Evolutionary conservation across 2,888 invertebrate species (phyloP), one percentile per base, ranked within the genome.

Genomic region (Aelia acuminata): DNA sequence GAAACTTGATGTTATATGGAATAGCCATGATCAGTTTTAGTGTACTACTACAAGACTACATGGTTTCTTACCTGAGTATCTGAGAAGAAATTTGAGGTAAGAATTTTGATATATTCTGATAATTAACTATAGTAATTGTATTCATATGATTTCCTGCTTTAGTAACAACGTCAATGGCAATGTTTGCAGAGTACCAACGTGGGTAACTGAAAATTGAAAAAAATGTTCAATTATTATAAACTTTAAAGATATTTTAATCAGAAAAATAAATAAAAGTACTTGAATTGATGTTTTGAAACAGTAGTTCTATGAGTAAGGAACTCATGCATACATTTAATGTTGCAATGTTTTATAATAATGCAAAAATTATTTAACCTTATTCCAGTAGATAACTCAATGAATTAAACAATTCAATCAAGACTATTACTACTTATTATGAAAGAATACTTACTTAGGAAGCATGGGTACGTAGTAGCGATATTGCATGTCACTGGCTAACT

Each of bases 21-120:
- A n/a, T n/a, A n/a, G n/a, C n/a, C n/a, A n/a, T n/a, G n/a, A n/a
- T n/a, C n/a, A n/a, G n/a, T n/a, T n/a, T n/a, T n/a, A n/a, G n/a
- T n/a, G n/a, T n/a, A n/a, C n/a, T n/a, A n/a, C n/a, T n/a, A n/a
- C n/a, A n/a, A n/a, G n/a, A n/a, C 90, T 90, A 85, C 31, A 88
- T 70, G 49, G 1, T 80, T 80, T 85, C 49, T 85, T 85, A 87
- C 87, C 87, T 87, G n/a, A 87, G 75, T 20, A 84, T 90, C 84
- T 90, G 89, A 49, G 90, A 90, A n/a, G 90, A 90, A 20, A 89
- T 84, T 53, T 89, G 85, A 0, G 95, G 95, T 89, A 95, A 92
- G 90, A 95, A 94, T 8, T 93, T 92, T 13, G 94, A 94, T 89
- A 96, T 92, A 91, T 95, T 95, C 91, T 94, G 94, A 91, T 95